Percentiles rank a stretch among this genome's conserved stretches.
phyloP scores from a whole-genome alignment of 1,140 invertebrate species.

The Cyphomyrmex costatus region DNA sequence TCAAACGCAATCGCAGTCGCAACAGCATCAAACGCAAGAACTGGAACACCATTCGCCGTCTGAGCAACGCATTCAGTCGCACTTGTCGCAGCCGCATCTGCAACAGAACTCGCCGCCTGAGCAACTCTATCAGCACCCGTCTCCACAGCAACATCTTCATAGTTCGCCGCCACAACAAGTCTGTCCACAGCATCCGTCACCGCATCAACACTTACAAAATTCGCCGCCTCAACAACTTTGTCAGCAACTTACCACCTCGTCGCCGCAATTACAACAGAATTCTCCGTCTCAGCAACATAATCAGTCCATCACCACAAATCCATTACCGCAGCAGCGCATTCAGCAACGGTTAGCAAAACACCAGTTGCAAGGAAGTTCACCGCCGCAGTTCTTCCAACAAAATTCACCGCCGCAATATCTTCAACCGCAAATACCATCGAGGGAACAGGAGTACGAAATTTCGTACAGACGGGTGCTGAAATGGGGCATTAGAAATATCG shows the following conservation, averaged over 20 bases:
- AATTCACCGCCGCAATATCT: conserved; percentile 13
- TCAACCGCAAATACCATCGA: not conserved
- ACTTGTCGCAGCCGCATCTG: conserved; percentile 67
- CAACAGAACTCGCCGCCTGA: conserved; percentile 41
- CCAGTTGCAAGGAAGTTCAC: not conserved
- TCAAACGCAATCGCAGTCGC: conserved; percentile 70
- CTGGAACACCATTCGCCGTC: conserved; percentile 15
- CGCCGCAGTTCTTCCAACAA: conserved; percentile 22
- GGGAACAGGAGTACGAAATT: not conserved
- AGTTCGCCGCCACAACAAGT: conserved; percentile 35
- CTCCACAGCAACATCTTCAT: conserved; percentile 16
- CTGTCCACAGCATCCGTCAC: conserved; percentile 73
- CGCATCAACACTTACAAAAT: conserved; percentile 90
- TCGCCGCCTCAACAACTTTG: conserved; percentile 88
- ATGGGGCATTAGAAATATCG: not conserved
- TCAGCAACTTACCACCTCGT: conserved; percentile 66
- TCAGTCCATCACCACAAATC: conserved; percentile 39
- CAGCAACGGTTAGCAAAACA: conserved; percentile 19
- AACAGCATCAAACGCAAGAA: conserved; percentile 18
- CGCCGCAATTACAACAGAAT: conserved; percentile 65
- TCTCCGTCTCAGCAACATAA: conserved; percentile 70
- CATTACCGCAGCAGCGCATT: conserved; percentile 43
- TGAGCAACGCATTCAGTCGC: not conserved
- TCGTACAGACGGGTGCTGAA: not conserved
- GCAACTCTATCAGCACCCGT: conserved; percentile 41